Base-by-base conservation (phyloP, 2,888 invertebrate genomes). In the Hipparchia semele region DNA sequence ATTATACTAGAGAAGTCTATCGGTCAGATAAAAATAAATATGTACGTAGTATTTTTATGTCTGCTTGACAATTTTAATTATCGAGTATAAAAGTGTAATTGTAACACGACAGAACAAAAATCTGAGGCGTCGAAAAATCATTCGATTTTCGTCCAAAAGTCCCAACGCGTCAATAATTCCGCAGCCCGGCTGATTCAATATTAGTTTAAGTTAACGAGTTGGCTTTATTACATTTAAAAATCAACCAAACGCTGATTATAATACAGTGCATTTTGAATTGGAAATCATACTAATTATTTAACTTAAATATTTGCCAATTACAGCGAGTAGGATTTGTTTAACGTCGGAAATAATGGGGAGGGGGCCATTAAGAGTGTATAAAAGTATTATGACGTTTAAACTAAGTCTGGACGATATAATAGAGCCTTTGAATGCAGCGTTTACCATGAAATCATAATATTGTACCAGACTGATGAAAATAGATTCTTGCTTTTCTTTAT, bases 91-190 rank as follows among this genome's bases (percentile, higher is more conserved):
- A 68, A 59, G 12, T 67, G 46, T 51, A 51, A 67, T 56, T 67
- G 59, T 66, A 58, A 71, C 56, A 49, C 64, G 70, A 68, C 12
- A 4, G 68, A 76, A 73, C 65, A 73, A 68, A 76, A 68, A 60
- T 60, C 53, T 33, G 64, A 75, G 75, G 71, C 71, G 73, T 73
- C 71, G 74, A 78, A 81, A 58, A 80, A 83, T 82, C 81, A 78
- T 81, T 53, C 79, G 81, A 87, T 86, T 86, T 85, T 85, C 83
- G 86, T 84, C 82, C 86, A 87, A 90, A 90, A 84, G 86, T 84
- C 82, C 86, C 87, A 90, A 89, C 85, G 86, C 80, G 89, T 87
- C 90, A 90, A 90, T 90, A 90, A 87, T 85, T 87, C 89, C 76
- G 77, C 79, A 79, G 78, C 83, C 82, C 82, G 86, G 76, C 86